Evolutionary conservation across 2,113 vertebrate genomes (phyloP).

Genomic region (Pygoscelis antarcticus): DNA sequence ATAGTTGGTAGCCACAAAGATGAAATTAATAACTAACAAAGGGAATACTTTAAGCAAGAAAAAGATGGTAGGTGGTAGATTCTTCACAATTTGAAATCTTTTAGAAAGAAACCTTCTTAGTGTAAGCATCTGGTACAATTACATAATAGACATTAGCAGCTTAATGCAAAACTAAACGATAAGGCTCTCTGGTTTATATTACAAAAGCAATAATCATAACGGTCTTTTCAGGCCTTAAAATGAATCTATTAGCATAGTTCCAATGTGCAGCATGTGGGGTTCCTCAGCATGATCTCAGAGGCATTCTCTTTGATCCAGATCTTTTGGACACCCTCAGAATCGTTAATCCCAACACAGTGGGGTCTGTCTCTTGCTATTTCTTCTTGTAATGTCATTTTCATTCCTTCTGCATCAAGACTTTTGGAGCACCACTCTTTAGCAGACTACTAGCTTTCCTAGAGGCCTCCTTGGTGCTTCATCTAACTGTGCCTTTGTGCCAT

Average conservation of each 20-base stretch:
- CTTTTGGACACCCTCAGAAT: not conserved
- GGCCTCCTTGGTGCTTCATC: not conserved
- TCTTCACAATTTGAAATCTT: not conserved
- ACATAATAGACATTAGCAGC: slow-evolving; percentile 31
- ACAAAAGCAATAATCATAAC: not conserved
- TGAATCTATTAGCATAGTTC: not conserved
- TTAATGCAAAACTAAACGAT: slow-evolving; percentile 39
- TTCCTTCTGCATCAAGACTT: not conserved
- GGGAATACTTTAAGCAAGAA: not conserved
- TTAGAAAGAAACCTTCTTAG: not conserved
- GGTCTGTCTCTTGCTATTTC: not conserved
- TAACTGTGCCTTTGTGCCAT: not conserved
- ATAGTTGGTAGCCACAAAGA: not conserved
- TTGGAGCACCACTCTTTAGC: not conserved
- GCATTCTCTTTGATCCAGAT: not conserved
- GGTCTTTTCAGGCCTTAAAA: slow-evolving; percentile 11
- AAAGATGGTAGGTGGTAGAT: not conserved
- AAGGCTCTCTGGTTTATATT: not conserved
- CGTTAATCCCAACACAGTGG: not conserved
- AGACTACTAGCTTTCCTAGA: not conserved
- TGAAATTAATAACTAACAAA: not conserved
- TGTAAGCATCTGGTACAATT: not conserved
- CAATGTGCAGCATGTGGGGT: not conserved
- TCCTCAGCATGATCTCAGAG: not conserved
- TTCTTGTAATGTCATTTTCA: not conserved